Evolutionary conservation across 1,140 invertebrate species (phyloP).

Genomic region (Paralvinella palmiformis): DNA sequence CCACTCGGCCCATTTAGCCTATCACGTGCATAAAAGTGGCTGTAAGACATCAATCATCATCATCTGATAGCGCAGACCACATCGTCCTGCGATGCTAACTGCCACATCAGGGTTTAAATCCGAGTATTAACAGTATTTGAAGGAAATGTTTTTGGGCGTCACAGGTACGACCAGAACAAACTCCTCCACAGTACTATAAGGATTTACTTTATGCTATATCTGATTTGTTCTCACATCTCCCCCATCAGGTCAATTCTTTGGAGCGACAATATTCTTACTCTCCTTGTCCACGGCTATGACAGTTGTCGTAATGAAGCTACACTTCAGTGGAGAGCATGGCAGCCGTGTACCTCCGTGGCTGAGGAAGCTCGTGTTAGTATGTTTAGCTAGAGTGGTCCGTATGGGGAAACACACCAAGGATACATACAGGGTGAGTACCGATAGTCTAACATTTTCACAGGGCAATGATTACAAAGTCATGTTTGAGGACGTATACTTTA

Average conservation of each 20-base stretch:
- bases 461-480: neutral
- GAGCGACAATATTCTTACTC: conserved; percentile 34
- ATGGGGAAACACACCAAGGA: neutral
- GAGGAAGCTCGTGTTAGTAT: conserved; percentile 34
- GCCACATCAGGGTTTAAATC: too few species aligned
- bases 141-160: too few species aligned
- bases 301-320: conserved; percentile 55
- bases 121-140: too few species aligned
- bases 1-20: too few species aligned
- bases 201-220: too few species aligned
- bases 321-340: conserved; percentile 54
- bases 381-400: conserved; percentile 19
- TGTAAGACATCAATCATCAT: too few species aligned
- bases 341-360: conserved; percentile 53
- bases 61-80: too few species aligned
- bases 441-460: neutral
- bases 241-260: conserved; percentile 33
- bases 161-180: too few species aligned
- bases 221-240: neutral
- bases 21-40: too few species aligned
- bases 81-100: too few species aligned
- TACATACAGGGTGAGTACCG: neutral
- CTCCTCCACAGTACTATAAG: too few species aligned
- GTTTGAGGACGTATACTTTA: neutral
- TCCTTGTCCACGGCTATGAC: conserved; percentile 33